A percentile compares a stretch with the other conserved stretches of the same genome.
Evolutionary conservation across 2,113 vertebrate species (phyloP).

Genomic region (Tetrax tetrax): DNA sequence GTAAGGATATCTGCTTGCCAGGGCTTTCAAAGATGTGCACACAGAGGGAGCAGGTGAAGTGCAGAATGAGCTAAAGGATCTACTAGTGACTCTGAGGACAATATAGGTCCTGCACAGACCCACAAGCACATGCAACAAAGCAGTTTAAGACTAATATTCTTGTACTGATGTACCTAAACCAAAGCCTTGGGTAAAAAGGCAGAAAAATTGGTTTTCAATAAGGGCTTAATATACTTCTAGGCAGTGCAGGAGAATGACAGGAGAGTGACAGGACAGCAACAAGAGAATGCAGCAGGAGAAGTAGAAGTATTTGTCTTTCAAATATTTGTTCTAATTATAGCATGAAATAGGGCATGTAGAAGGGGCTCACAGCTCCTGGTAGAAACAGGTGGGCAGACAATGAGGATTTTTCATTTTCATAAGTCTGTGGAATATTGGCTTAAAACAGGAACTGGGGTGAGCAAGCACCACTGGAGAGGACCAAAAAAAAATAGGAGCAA

Average conservation of each 20-base stretch:
- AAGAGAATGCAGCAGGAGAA: not conserved
- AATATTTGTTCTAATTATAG: conserved; percentile 58
- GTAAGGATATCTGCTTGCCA: not conserved
- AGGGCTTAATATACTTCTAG: not conserved
- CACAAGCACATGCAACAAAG: not conserved
- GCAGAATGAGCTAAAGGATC: not conserved
- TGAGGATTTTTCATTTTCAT: not conserved
- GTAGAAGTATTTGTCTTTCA: conserved; percentile 33
- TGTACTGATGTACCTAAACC: not conserved
- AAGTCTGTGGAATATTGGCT: conserved; percentile 7
- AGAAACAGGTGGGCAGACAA: conserved; percentile 28
- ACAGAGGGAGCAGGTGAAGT: not conserved
- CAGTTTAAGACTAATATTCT: not conserved
- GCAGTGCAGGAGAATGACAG: not conserved
- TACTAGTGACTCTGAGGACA: not conserved
- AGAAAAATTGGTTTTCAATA: not conserved
- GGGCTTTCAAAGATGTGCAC: not conserved
- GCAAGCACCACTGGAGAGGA: not conserved
- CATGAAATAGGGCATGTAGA: conserved; percentile 4
- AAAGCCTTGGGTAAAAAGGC: not conserved
- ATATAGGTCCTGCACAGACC: not conserved
- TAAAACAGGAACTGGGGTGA: not conserved
- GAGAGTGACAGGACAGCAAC: not conserved
- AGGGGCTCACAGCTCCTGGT: not conserved
- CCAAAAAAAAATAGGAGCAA: not conserved